Evolutionary conservation across 2,113 vertebrate species (phyloP), one percentile per base, ranked within the genome.

Genomic region (Psittacula cyanocephala): DNA sequence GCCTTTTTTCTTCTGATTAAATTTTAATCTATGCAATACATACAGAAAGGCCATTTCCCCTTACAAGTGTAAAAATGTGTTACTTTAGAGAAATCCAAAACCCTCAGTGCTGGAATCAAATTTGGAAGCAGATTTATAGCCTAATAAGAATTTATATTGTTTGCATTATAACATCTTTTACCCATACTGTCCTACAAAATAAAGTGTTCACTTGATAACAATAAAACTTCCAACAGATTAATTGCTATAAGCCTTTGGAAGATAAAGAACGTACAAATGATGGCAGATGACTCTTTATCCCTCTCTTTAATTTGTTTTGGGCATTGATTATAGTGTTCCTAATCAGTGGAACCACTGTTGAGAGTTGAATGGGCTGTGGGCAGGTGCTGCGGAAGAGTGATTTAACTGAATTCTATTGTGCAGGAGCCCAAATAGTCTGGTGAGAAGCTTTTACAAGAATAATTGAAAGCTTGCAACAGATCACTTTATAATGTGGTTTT

Each of bases 191-290:
- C 78, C 88, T 85, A 57, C 86, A 52, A 89, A 93, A 94, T 72
- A 64, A 92, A 91, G 62, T 85, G 71, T 81, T 93, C 92, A 65
- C 93, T 87, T 84, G 84, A 49, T 78, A 89, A 92, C 84, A 94
- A 92, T 93, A 95, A 93, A 95, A 94, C 44, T 92, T 94, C 74
- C 41, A 86, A 59, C 12, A 10, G 93, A 94, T 95, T 88, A 96
- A 96, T 95, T 94, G 81, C 70, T 93, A 35, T 80, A 88, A 88
- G 72, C 60, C 52, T 95, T 81, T 95, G 76, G 79, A 95, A 95
- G 69, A 88, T 78, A 93, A 90, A 84, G 62, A 91, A 69, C 59
- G 62, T 39, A 63, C 41, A 67, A 89, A 76, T 76, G 80, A 77
- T 88, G 57, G 85, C 84, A 94, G 88, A 71, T 92, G 69, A 90